Conservation (phyloP, 2,888 invertebrate genomes). For the Parnassius mnemosyne region DNA sequence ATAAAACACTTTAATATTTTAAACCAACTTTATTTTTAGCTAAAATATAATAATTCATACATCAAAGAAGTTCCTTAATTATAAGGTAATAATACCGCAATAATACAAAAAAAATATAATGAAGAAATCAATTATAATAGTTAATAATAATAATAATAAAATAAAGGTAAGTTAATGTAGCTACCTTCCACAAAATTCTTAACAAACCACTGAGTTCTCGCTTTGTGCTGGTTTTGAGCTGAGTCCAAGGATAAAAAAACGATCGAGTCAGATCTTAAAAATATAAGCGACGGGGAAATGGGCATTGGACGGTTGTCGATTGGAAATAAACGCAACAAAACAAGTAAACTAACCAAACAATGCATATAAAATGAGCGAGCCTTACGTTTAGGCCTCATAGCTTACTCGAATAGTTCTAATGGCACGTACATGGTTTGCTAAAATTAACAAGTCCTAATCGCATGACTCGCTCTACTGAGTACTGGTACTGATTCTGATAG, state of each 20-base stretch:
- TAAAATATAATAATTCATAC: constrained; percentile 81
- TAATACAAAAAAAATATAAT: constrained; percentile 51
- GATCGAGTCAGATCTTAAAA: constrained; percentile 49
- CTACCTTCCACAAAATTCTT: constrained; percentile 56
- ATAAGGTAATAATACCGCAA: constrained; percentile 70
- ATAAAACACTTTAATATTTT: constrained; percentile 64
- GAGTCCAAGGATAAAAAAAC: constrained; percentile 21
- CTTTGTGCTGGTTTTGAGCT: constrained; percentile 49
- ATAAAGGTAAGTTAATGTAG: constrained; percentile 39
- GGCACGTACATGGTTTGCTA: background rate
- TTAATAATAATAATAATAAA: constrained; percentile 31
- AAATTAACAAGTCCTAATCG: background rate
- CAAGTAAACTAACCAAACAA: constrained; percentile 16
- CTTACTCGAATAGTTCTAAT: background rate
- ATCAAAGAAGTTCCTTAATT: constrained; percentile 77
- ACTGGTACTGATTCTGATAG: background rate
- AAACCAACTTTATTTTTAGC: constrained; percentile 81
- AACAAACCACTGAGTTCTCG: constrained; percentile 40
- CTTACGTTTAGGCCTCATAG: background rate
- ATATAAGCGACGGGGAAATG: constrained; percentile 45
- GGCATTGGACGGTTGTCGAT: constrained; percentile 68
- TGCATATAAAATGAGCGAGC: background rate
- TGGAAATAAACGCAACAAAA: constrained; percentile 27
- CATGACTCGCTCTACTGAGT: background rate
- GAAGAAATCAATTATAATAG: constrained; percentile 39